Base-by-base conservation (phyloP, 2,113 vertebrate genomes). In the Rhinoderma darwinii region DNA sequence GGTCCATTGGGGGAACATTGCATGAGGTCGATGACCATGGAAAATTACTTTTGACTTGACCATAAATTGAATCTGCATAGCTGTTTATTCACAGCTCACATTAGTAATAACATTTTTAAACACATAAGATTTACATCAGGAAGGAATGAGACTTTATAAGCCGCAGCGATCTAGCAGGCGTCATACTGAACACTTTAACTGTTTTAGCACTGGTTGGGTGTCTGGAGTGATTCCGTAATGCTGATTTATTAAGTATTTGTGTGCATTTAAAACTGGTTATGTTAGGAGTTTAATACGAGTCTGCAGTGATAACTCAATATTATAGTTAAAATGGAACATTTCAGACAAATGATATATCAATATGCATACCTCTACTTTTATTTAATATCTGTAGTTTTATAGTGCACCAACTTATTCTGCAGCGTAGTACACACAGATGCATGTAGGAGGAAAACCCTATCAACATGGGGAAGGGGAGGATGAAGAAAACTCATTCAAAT, bases 11-110 rank as follows among this genome's bases (percentile, higher is more conserved):
- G 75, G 80, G 74, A 77, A 87, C 91, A 88, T 74, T 91, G 30
- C 0, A 0, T 90, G 86, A 90, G 87, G 37, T 83, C 74, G 50
- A 51, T 0, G 0, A 72, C 0, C 4, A 47, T 0, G 0, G 79
- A 73, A 89, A 90, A 87, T 70, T 79, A 91, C 68, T 89, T n/a
- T 8, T 15, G 83, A 76, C 50, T 56, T 18, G 22, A 87, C 74
- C 0, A 0, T 90, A 89, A 89, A 88, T 91, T 89, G 89, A 44
- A 37, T 85, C n/a, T 56, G 0, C 1, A 63, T 88, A 14, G 84
- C 83, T 91, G 91, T 92, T 93, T 92, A 91, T 91, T 88, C 88
- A 88, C 92, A 90, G 80, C n/a, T 88, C 43, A 50, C 14, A 0
- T 3, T 81, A 89, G 86, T 1, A 2, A 90, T 88, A 90, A 83